Evolutionary conservation across 1,140 invertebrate genomes (phyloP), one percentile per base, ranked within the genome.

Genomic region (Cyclina sinensis): DNA sequence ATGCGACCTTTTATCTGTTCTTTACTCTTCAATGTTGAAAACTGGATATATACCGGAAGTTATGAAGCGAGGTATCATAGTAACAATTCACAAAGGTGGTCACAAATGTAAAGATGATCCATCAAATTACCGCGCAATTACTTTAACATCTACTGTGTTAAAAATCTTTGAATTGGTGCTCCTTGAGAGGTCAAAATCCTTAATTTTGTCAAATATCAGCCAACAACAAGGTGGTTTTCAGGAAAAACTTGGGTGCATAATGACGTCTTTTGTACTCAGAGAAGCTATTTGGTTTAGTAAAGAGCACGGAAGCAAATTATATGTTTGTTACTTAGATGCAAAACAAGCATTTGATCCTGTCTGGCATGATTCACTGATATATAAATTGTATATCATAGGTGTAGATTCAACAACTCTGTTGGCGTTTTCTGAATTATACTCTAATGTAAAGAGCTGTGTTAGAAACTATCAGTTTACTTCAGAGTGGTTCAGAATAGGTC

Each of bases 61-160:
- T 9, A 4, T 84, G 18, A 84, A 84, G 30, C 16, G 27, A 18
- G 81, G 65, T 14, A 70, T 32, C 9, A 81, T 62, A 24, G 59
- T 81, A 5, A 84, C 81, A 14, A 21, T 84, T 21, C 81, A 84
- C 30, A 84, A 84, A 73, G 81, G 81, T 30, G 62, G 81, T 4
- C 30, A 51, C 2, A 84, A 84, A 24, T 4, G 24, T 2, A 48
- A 51, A 32, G 37, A 70, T 46, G 27, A 70, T 21, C 81, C 81
- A 1, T 46, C 70, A 16, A 70, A 51, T 73, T 84, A 70, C 39
- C 70, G 37, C 35, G 70, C 39, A 16, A 78, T 78, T 14, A 48
- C 39, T 24, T 27, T 78, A 7, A 24, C 74, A 48, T 78, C 74
- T 5, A 43, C 27, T 27, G 24, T 48, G 11, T 30, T 80, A 5